These are phyloP conservation scores for Smutsia gigantea DNA, from an alignment of 2,797 vertebrate species.

Conservation along the genomic window DNA sequence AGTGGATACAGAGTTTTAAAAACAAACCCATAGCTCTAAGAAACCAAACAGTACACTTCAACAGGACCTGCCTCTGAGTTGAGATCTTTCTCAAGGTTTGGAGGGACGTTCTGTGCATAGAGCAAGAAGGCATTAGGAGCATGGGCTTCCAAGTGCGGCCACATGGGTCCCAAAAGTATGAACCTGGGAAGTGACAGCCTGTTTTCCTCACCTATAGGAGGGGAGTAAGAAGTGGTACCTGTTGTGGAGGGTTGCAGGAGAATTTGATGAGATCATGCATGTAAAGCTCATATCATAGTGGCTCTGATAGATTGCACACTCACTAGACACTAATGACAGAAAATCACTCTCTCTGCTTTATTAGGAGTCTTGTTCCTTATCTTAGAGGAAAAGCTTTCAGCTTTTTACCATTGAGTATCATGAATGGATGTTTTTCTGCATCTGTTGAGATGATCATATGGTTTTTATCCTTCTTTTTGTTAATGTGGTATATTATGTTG, in stretches of 20 bases:
- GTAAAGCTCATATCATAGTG: neutral
- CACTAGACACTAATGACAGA: neutral
- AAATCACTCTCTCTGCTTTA: neutral
- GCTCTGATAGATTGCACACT: fast-evolving
- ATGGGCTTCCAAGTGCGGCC: neutral
- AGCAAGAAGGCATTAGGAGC: neutral
- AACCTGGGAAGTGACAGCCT: neutral
- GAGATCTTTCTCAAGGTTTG: neutral
- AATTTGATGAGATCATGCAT: neutral
- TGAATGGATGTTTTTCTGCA: too few relatives aligned
- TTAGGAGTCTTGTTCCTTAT: neutral
- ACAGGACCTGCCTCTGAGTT: neutral
- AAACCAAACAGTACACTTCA: neutral
- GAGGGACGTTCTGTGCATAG: neutral
- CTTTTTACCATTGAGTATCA: too few relatives aligned
- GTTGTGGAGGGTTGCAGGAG: neutral
- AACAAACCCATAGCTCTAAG: neutral
- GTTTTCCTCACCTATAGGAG: neutral
- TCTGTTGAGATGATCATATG: too few relatives aligned
- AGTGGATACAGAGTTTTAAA: neutral
- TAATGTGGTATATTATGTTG: too few relatives aligned
- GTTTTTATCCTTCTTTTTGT: too few relatives aligned
- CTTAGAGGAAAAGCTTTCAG: too few relatives aligned
- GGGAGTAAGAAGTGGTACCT: neutral
- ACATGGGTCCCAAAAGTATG: neutral